These are phyloP conservation scores for Drosophila suboccidentalis DNA, from an alignment of 2,888 invertebrate species.

Conservation along the genomic window DNA sequence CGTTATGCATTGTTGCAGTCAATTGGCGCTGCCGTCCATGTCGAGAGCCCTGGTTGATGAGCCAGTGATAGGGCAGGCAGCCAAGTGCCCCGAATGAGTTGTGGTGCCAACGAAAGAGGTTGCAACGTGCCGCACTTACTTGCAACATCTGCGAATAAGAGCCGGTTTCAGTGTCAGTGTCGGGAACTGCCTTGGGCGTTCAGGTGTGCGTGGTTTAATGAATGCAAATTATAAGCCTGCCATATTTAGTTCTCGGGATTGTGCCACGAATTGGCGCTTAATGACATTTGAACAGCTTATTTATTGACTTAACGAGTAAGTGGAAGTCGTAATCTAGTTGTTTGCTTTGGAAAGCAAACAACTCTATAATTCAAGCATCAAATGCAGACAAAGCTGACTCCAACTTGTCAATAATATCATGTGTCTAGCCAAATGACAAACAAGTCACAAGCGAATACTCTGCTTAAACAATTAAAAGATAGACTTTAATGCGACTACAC, in stretches of 20 bases:
- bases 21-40: constrained; percentile 41
- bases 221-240: constrained; percentile 63
- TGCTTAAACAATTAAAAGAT: not conserved
- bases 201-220: constrained; percentile 63
- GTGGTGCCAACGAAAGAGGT: constrained; percentile 38
- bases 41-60: constrained; percentile 47
- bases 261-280: constrained; percentile 51
- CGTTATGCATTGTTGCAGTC: constrained; percentile 71
- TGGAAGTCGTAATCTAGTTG: constrained; percentile 19
- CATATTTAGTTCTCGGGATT: constrained; percentile 14
- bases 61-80: constrained; percentile 67
- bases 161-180: constrained; percentile 59
- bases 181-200: constrained; percentile 30
- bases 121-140: constrained; percentile 36
- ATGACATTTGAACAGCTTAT: constrained; percentile 68
- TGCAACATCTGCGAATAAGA: constrained; percentile 21
- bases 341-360: constrained; percentile 38
- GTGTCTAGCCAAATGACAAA: constrained; percentile 28
- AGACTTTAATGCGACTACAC: not conserved
- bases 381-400: constrained; percentile 52
- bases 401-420: constrained; percentile 38
- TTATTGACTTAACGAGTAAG: constrained; percentile 48
- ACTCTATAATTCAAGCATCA: constrained; percentile 72
- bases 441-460: constrained; percentile 4
- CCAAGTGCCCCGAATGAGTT: constrained; percentile 35